Conservation (phyloP, 1,140 invertebrate species). For the Formica selysi region DNA sequence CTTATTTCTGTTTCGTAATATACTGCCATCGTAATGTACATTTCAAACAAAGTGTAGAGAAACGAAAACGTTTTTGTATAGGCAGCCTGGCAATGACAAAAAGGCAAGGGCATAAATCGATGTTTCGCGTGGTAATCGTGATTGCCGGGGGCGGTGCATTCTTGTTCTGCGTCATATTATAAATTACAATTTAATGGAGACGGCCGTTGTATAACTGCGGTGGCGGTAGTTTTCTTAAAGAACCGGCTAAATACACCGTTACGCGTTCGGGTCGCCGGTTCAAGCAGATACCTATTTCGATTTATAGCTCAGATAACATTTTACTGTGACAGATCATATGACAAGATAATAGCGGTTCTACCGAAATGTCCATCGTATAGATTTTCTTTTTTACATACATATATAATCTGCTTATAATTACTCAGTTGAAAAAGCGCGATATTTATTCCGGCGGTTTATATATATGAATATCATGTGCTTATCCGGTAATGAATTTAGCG, state of each 20-base stretch:
- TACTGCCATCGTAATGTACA: background rate
- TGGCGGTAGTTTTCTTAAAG: background rate
- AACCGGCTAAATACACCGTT: slow-evolving; percentile 73
- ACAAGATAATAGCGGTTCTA: slow-evolving; percentile 23
- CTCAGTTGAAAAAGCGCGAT: background rate
- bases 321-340: slow-evolving; percentile 50
- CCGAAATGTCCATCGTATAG: background rate
- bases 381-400: background rate
- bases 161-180: slow-evolving; percentile 50
- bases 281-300: slow-evolving; percentile 80
- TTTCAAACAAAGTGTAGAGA: background rate
- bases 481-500: slow-evolving; percentile 8
- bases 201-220: background rate
- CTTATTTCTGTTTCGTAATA: background rate
- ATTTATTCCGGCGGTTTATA: background rate
- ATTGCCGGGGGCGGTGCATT: background rate
- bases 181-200: slow-evolving; percentile 70
- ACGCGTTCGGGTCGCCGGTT: slow-evolving; percentile 74
- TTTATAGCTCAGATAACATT: slow-evolving; percentile 73
- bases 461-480: slow-evolving; percentile 7
- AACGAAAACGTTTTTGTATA: background rate
- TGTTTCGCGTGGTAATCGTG: background rate
- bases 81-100: background rate
- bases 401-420: background rate
- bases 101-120: slow-evolving; percentile 29